Percentiles rank a stretch among this genome's conserved stretches.
These are phyloP conservation scores for Trypoxylon attenuatum DNA, from an alignment of 2,888 invertebrate genomes.

Conservation along the genomic window DNA sequence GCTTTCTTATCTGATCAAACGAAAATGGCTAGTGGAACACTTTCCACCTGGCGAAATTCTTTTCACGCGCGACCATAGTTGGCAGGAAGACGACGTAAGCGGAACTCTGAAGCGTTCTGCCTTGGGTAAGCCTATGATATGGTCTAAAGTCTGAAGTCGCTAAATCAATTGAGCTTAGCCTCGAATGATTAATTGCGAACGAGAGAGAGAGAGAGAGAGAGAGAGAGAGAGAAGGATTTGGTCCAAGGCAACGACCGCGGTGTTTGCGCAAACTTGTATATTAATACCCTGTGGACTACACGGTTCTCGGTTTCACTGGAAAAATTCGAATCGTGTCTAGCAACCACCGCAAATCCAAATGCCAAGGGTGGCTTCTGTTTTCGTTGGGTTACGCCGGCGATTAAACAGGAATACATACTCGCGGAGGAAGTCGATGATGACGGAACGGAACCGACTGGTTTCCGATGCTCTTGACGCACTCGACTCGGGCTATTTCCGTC, in stretches of 20 bases:
- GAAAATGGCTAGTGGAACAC: constrained; percentile 4
- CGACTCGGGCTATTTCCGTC: constrained; percentile 38
- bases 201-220: too few relatives aligned
- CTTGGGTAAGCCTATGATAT: too few relatives aligned
- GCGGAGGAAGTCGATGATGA: constrained; percentile 45
- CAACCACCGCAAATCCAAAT: too few relatives aligned
- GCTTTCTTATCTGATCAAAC: constrained; percentile 3
- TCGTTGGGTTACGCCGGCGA: constrained; percentile 6
- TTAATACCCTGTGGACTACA: constrained; percentile 36
- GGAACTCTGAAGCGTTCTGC: too few relatives aligned
- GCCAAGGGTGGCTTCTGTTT: constrained; percentile 7
- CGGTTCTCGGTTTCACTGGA: constrained; percentile 18
- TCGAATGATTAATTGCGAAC: too few relatives aligned
- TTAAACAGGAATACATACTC: constrained; percentile 8
- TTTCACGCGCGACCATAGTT: neutral
- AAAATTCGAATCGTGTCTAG: constrained; percentile 24
- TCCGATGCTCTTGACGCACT: constrained; percentile 29
- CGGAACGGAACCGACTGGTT: constrained; percentile 42
- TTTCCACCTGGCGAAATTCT: neutral
- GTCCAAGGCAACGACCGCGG: constrained; percentile 50
- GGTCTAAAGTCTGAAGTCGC: too few relatives aligned
- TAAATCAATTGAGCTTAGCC: too few relatives aligned
- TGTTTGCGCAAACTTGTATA: constrained; percentile 41
- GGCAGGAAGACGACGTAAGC: constrained; percentile 41
- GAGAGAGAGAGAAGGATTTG: too few relatives aligned